Percentiles rank a stretch among this genome's conserved stretches.
Conservation (phyloP, 1,140 invertebrate genomes). For the Oscheius sp. region DNA sequence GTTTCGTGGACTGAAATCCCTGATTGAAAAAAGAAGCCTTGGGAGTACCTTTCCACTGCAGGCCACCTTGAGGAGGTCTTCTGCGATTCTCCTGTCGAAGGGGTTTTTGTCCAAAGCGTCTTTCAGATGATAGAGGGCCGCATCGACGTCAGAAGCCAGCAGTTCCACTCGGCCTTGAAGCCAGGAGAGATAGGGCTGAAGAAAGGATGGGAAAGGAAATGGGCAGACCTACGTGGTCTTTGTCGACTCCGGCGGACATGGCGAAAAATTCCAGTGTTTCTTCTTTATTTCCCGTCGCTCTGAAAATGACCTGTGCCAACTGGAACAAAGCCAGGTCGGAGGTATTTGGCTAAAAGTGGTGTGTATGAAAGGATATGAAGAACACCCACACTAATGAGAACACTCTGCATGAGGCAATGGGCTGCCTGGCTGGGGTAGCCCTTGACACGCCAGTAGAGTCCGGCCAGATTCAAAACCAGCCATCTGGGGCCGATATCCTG, state of each 20-base stretch:
- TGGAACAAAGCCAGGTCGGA: conserved; percentile 2
- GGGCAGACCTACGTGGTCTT: neutral
- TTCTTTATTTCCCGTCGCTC: neutral
- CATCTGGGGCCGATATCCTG: conserved; percentile 68
- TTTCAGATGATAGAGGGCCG: conserved; percentile 21
- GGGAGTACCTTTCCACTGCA: conserved; percentile 29
- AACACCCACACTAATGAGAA: conserved; percentile 42
- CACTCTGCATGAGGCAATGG: conserved; percentile 69
- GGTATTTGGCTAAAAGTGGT: conserved; percentile 8
- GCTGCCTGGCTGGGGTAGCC: conserved; percentile 69
- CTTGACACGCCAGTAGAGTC: conserved; percentile 71
- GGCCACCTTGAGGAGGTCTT: conserved; percentile 30
- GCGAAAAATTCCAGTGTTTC: conserved; percentile 1
- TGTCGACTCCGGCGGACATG: conserved; percentile 1
- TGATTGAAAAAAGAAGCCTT: neutral
- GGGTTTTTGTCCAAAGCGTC: conserved; percentile 31
- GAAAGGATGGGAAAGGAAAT: neutral
- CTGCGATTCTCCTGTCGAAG: neutral
- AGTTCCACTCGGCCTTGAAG: conserved; percentile 22
- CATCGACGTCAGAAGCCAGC: conserved; percentile 17
- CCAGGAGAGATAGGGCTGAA: conserved; percentile 10
- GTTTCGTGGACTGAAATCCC: conserved; percentile 22
- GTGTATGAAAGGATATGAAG: neutral
- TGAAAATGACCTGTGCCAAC: neutral
- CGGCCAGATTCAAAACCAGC: conserved; percentile 69